Conservation (phyloP, 2,797 vertebrate species). For the Pseudochirops cupreus region DNA sequence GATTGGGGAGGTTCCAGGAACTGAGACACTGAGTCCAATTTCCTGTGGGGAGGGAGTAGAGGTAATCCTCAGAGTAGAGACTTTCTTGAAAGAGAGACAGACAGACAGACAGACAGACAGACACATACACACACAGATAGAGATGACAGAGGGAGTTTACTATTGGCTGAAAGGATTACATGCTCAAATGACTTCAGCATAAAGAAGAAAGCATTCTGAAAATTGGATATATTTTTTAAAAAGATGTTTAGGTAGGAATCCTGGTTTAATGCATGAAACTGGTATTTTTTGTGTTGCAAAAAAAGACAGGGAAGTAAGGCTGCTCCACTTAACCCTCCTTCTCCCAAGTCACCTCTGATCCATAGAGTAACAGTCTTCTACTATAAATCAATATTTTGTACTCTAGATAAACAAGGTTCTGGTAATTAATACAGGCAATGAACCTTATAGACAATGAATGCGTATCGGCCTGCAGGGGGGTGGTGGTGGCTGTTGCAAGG, state of each 20-base stretch:
- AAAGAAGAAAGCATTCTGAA: constrained; percentile 26
- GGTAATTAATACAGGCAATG: constrained; percentile 67
- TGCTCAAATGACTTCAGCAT: background rate
- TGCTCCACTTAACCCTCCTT: background rate
- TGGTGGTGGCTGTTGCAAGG: constrained; percentile 48
- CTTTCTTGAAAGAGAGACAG: background rate
- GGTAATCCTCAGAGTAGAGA: constrained; percentile 21
- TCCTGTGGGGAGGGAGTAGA: background rate
- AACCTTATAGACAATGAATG: constrained; percentile 43
- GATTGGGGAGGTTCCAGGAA: background rate
- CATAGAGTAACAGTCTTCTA: constrained; percentile 19
- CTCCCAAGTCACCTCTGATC: constrained; percentile 26
- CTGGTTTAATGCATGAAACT: constrained; percentile 18
- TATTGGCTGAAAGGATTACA: background rate
- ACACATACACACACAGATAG: background rate
- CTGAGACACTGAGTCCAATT: background rate
- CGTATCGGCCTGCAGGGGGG: constrained; percentile 58
- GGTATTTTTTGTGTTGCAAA: constrained; percentile 52
- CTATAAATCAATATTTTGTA: constrained; percentile 42
- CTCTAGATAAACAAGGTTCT: constrained; percentile 62
- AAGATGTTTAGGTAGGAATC: background rate
- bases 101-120: constrained; percentile 26
- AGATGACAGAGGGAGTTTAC: background rate
- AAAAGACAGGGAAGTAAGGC: background rate
- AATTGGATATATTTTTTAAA: background rate